These are phyloP conservation scores for Diabrotica balteata DNA, from an alignment of 2,888 invertebrate species.

Conservation along the genomic window DNA sequence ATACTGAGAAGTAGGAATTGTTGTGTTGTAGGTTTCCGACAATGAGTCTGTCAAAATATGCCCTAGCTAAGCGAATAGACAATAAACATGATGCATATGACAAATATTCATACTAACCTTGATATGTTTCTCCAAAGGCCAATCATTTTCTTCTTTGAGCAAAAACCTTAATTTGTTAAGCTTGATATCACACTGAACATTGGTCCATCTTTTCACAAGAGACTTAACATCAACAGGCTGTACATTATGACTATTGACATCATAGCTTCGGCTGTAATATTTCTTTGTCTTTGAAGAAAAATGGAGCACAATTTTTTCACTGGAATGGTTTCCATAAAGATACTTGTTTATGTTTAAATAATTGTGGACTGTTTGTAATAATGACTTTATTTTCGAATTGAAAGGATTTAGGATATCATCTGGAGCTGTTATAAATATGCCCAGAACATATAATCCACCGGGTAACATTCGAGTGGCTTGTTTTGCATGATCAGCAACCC, in stretches of 20 bases:
- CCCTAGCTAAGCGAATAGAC: no score
- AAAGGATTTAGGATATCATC: slow-evolving; percentile 69
- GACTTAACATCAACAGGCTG: slow-evolving; percentile 82
- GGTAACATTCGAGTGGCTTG: slow-evolving; percentile 90
- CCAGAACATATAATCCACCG: slow-evolving; percentile 87
- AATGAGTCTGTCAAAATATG: no score
- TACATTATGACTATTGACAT: slow-evolving; percentile 64
- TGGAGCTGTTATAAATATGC: slow-evolving; percentile 77
- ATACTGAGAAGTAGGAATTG: no score
- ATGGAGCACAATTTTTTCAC: slow-evolving; percentile 72
- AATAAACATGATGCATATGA: no score
- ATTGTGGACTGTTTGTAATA: slow-evolving; percentile 67
- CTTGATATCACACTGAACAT: slow-evolving; percentile 77
- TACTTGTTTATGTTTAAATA: slow-evolving; percentile 65
- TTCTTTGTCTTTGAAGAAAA: slow-evolving; percentile 65
- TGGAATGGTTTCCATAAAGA: slow-evolving; percentile 67
- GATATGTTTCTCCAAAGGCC: slow-evolving; percentile 73
- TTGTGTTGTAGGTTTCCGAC: no score
- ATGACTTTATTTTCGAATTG: slow-evolving; percentile 66
- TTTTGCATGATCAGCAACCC: slow-evolving; percentile 82
- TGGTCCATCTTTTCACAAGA: slow-evolving; percentile 77
- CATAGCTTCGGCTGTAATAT: slow-evolving; percentile 71
- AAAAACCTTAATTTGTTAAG: slow-evolving; percentile 80
- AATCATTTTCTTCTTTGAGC: slow-evolving; percentile 66
- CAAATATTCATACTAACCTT: slow-evolving; percentile 40